Evolutionary conservation across 2,888 invertebrate species (phyloP), one percentile per base, ranked within the genome.

Genomic region (Alsophila aescularia): DNA sequence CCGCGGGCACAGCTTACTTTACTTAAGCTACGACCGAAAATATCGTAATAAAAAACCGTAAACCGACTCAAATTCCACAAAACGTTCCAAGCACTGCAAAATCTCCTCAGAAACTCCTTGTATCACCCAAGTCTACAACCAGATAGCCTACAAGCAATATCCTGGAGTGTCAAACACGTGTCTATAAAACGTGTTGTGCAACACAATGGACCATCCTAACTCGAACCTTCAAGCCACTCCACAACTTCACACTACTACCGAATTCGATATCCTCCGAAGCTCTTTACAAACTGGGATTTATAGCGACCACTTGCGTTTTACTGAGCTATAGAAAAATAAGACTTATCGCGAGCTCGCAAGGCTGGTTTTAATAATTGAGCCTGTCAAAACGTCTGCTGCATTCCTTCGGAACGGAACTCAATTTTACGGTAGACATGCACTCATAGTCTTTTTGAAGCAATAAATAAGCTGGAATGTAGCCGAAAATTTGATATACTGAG

Each of bases 341-440:
- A 62, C 69, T 64, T 79, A 73, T 58, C 36, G 15, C 27, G 52
- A 56, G 27, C 51, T 27, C 47, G 34, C 55, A 64, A 49, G 43
- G 51, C 55, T 53, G 58, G 40, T 68, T 54, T 60, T 63, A 44
- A 55, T 39, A 29, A 42, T 66, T 69, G 62, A 67, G 56, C 52
- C 61, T 45, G 48, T 58, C 66, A 62, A 62, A 63, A 71, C 72
- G 73, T 76, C 75, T 70, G 67, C 69, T 70, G 76, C 80, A 82
- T 83, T 79, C 69, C 74, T 69, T 72, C 58, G 64, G 65, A 72
- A 73, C 67, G 73, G 75, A 76, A 78, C 78, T 81, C 81, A 83
- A 84, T 85, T 85, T 84, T 77, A 77, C 79, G 76, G 70, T 71
- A 73, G 77, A 79, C 71, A 73, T 79, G 74, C 73, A 74, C 72